These are phyloP conservation scores for Peribatodes rhomboidaria DNA, from an alignment of 2,888 invertebrate species.

Conservation along the genomic window DNA sequence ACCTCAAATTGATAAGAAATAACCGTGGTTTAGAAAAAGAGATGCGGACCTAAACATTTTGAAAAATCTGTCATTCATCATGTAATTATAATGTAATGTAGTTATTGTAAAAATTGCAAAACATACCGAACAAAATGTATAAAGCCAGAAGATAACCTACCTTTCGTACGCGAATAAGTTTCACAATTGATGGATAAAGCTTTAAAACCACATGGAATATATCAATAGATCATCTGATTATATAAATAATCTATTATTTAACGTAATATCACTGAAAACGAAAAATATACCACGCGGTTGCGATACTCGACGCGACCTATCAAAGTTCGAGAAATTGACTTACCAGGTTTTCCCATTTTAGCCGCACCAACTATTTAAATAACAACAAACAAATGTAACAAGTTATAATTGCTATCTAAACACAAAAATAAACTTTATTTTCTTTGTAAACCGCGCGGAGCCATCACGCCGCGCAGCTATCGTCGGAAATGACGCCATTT, in stretches of 20 bases:
- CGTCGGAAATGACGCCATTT: conserved; percentile 78
- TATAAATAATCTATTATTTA: background rate
- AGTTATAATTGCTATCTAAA: conserved; percentile 62
- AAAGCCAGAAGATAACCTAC: background rate
- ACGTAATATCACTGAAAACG: conserved; percentile 36
- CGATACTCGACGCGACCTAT: conserved; percentile 40
- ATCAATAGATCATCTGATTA: background rate
- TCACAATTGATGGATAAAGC: background rate
- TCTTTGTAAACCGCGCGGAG: conserved; percentile 67
- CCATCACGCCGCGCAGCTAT: conserved; percentile 68
- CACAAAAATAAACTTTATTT: conserved; percentile 69
- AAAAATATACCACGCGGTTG: conserved; percentile 57
- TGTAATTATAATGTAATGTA: too few species aligned
- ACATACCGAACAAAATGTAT: background rate
- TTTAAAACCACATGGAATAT: background rate
- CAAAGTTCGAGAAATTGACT: conserved; percentile 48
- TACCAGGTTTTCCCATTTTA: conserved; percentile 80
- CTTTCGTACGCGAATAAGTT: background rate
- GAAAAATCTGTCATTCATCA: too few species aligned
- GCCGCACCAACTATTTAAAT: conserved; percentile 45
- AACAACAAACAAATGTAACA: conserved; percentile 39
- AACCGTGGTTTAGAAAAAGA: background rate
- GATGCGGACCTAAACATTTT: background rate
- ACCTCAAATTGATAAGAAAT: conserved; percentile 43
- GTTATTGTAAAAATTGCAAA: too few species aligned